Base-by-base conservation (phyloP, 2,888 invertebrate genomes). In the Rugalucina vietnamica region DNA sequence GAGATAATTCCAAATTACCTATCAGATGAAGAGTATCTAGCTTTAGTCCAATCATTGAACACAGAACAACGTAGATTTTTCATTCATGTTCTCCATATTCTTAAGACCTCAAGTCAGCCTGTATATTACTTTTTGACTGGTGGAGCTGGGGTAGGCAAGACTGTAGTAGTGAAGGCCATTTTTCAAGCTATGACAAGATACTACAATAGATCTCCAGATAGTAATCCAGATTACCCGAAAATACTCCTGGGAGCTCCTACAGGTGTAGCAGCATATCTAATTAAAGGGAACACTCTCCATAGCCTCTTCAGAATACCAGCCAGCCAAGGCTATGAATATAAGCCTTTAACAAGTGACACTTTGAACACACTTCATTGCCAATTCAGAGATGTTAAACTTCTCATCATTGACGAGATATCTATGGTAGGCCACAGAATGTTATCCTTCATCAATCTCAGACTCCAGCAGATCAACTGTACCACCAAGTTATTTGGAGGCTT, bases 171-270 rank as follows among this genome's bases (percentile, higher is more conserved):
- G 10, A 69, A n/a, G 76, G 77, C 76, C n/a, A 36, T 83, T 8
- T 65, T 39, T 74, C 76, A 85, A 70, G 76, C 79, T 4, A n/a
- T 79, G 0, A 3, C 43, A 1, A n/a, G 74, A 24, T 73, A 24
- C 14, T 69, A 37, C 12, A 73, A 73, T 43, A 0, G 49, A 32
- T 4, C 4, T 29, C 43, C 57, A 72, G 80, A 73, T 12, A 24
- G 37, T 5, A 69, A 85, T 50, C 81, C 81, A 34, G 81, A 80
- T 65, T 21, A 72, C 21, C 18, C 34, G 37, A 85, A 76, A 60
- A 71, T 87, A 0, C 50, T 85, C 10, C 70, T 87, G 14, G 72
- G 29, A 24, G 87, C 87, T 24, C 85, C 88, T 69, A 88, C 88
- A 32, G 88, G 88, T 14, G 85, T 78, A 77, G 85, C 87, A 39